Base-by-base conservation (phyloP, 2,888 invertebrate species). In the Acheta domesticus region DNA sequence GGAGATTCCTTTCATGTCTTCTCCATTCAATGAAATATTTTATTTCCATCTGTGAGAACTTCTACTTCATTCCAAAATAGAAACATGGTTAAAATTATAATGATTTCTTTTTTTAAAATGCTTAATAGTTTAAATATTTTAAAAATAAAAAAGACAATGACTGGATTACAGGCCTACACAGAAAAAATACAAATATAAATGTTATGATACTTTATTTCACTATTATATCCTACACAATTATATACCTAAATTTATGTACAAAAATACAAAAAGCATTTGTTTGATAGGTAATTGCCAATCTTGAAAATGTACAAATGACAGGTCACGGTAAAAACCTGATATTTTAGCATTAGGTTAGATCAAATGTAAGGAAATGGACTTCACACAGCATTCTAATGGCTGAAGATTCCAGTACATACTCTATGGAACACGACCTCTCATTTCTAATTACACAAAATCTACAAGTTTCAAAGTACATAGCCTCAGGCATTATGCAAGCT, bases 201-300 rank as follows among this genome's bases (percentile, higher is more conserved):
- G 49, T 23, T 76, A 48, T n/a, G 49, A 77, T 20, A n/a, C 19
- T 11, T 23, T 48, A 77, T 77, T 77, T 36, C 62, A 16, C 5
- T 76, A 78, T 77, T 11, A 23, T 79, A 79, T 77, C 36, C 78
- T 79, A 80, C 80, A 80, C 78, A 80, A 49, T 50, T 62, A 77
- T 50, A 62, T 62, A n/a, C 16, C 62, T 23, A 77, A 77, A 78
- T 36, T 74, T 81, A 81, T 81, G 79, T 81, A 81, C 81, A 81
- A 81, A 81, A 81, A 81, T 81, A 81, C 79, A 81, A 81, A 80
- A 81, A 81, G 79, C 81, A 78, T 78, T 48, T 76, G 48, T 48
- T 78, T 23, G 74, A 48, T 74, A 75, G n/a, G 23, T 36, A 76
- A 12, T 76, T 48, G n/a, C 12, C n/a, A 36, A 23, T 49, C 36